These are phyloP conservation scores for Agrochola macilenta DNA, from an alignment of 2,888 invertebrate genomes.

Conservation along the genomic window DNA sequence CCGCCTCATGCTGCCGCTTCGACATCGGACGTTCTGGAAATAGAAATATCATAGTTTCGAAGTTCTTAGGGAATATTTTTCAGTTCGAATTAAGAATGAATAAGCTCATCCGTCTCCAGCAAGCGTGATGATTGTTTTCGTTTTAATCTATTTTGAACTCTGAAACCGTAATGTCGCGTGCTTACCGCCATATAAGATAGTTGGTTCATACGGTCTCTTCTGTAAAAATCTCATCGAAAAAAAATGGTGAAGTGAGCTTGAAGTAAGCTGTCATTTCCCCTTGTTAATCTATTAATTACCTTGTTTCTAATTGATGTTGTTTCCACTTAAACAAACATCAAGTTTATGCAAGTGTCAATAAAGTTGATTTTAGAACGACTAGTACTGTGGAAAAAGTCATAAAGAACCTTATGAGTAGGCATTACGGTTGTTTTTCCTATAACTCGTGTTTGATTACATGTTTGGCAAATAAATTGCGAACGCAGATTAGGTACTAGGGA, in stretches of 20 bases:
- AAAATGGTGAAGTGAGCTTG: background rate
- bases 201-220: background rate
- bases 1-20: conserved; percentile 79
- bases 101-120: background rate
- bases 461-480: no score
- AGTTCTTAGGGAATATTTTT: background rate
- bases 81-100: background rate
- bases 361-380: no score
- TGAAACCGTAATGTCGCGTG: background rate
- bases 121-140: conserved; percentile 10
- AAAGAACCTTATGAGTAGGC: no score
- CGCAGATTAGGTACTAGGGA: background rate
- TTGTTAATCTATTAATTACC: no score
- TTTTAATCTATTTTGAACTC: background rate
- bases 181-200: background rate
- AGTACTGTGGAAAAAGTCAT: no score
- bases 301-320: no score
- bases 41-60: background rate
- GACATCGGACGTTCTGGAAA: conserved; percentile 80
- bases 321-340: no score
- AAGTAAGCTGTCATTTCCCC: background rate
- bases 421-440: no score
- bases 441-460: no score
- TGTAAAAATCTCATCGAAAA: background rate
- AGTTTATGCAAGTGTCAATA: no score